These are phyloP conservation scores for Isoperla grammatica DNA, from an alignment of 2,888 invertebrate species.

Conservation along the genomic window DNA sequence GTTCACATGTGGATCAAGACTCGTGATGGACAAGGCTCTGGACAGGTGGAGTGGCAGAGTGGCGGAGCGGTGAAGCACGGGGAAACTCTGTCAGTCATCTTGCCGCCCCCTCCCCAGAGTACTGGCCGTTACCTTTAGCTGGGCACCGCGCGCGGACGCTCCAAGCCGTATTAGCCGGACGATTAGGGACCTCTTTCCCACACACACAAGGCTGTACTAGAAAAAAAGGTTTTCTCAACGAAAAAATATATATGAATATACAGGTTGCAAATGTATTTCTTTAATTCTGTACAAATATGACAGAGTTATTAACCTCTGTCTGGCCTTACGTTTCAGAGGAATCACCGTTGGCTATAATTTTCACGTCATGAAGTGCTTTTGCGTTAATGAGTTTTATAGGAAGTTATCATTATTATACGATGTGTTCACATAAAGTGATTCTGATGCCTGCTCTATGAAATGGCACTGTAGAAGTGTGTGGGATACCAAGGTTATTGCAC, in stretches of 20 bases:
- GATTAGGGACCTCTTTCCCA: too few relatives aligned
- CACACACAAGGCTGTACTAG: not conserved
- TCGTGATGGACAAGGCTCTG: not conserved
- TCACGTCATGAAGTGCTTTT: slow-evolving; percentile 7
- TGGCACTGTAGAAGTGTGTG: too few relatives aligned
- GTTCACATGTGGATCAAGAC: slow-evolving; percentile 1
- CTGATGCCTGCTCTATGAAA: too few relatives aligned
- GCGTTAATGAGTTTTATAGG: slow-evolving; percentile 13
- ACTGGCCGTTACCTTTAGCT: too few relatives aligned
- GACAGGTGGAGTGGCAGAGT: not conserved
- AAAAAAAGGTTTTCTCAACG: slow-evolving; percentile 6
- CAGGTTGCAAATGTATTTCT: slow-evolving; percentile 1
- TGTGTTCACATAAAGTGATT: too few relatives aligned
- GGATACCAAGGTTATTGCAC: too few relatives aligned
- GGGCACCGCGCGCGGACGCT: too few relatives aligned
- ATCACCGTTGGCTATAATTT: slow-evolving; percentile 18
- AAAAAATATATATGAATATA: slow-evolving; percentile 4
- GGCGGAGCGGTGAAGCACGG: not conserved
- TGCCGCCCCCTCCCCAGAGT: not conserved
- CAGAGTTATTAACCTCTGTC: slow-evolving; percentile 27
- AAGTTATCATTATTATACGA: slow-evolving; percentile 1
- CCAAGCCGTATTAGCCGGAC: too few relatives aligned
- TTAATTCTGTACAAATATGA: slow-evolving; percentile 20
- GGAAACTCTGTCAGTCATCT: slow-evolving; percentile 1
- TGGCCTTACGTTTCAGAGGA: slow-evolving; percentile 16